Percentiles rank a stretch among this genome's conserved stretches.
These are phyloP conservation scores for Mionectes macconnelli DNA, from an alignment of 2,113 vertebrate species.

Conservation along the genomic window DNA sequence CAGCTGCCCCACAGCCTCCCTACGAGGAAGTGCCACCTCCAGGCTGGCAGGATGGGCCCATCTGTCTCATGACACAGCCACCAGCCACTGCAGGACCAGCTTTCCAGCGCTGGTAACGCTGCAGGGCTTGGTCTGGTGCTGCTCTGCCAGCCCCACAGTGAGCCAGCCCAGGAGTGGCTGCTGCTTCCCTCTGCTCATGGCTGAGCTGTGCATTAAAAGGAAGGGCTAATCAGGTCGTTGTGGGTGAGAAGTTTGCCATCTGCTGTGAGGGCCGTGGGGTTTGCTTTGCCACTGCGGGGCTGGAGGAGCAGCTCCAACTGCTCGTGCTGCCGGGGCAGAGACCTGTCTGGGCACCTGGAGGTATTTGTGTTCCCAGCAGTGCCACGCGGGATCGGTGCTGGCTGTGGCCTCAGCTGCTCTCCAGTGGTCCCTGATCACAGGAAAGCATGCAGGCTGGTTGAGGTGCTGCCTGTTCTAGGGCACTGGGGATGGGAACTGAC, in stretches of 20 bases:
- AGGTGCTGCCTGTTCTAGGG: background rate
- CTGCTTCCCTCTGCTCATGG: background rate
- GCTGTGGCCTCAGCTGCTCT: background rate
- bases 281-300: fast-evolving
- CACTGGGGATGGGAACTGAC: fast-evolving
- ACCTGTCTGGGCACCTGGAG: fast-evolving
- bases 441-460: background rate
- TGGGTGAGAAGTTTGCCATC: background rate
- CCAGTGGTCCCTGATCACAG: background rate
- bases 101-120: fast-evolving
- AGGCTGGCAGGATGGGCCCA: background rate
- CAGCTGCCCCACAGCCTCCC: background rate
- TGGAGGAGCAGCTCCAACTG: background rate
- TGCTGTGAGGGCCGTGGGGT: background rate
- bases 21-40: background rate
- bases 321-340: background rate
- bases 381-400: fast-evolving
- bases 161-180: fast-evolving
- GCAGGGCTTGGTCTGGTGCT: background rate
- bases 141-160: fast-evolving
- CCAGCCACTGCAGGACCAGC: background rate
- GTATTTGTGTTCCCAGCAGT: fast-evolving
- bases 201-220: fast-evolving
- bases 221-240: background rate
- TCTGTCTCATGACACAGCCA: background rate